Conservation (phyloP, 2,113 vertebrate genomes). For the Clarias magur region DNA sequence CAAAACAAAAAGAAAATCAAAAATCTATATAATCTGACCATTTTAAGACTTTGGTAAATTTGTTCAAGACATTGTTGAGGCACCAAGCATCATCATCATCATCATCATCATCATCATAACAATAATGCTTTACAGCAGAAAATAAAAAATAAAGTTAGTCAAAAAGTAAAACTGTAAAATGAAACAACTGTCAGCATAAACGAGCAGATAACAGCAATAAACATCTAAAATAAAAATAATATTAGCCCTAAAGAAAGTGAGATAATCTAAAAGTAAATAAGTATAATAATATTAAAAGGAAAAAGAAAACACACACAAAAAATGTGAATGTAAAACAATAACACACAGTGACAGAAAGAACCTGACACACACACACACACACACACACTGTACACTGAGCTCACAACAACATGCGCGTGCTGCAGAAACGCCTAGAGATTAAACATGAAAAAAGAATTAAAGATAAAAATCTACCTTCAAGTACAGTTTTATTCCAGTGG, state of each 20-base stretch:
- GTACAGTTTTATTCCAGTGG: too few relatives aligned
- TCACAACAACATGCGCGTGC: background rate
- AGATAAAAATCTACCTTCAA: background rate
- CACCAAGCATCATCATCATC: too few relatives aligned
- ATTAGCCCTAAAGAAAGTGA: background rate
- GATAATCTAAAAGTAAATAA: background rate
- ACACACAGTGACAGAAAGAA: background rate
- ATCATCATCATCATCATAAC: too few relatives aligned
- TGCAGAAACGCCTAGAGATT: background rate
- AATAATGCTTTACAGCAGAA: background rate
- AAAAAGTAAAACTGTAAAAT: background rate
- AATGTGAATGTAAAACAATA: background rate
- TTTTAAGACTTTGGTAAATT: background rate
- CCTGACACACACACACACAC: too few relatives aligned
- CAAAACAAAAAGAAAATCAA: too few relatives aligned
- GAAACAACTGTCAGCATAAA: background rate
- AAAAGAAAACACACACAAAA: too few relatives aligned
- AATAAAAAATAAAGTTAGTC: background rate
- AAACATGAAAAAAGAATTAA: background rate
- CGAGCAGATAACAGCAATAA: background rate
- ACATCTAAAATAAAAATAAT: background rate
- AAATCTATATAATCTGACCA: background rate
- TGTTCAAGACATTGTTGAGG: background rate
- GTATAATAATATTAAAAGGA: background rate
- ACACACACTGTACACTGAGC: background rate